Base-by-base conservation (phyloP, 2,888 invertebrate genomes). In the Rhyacophila evoluta region DNA sequence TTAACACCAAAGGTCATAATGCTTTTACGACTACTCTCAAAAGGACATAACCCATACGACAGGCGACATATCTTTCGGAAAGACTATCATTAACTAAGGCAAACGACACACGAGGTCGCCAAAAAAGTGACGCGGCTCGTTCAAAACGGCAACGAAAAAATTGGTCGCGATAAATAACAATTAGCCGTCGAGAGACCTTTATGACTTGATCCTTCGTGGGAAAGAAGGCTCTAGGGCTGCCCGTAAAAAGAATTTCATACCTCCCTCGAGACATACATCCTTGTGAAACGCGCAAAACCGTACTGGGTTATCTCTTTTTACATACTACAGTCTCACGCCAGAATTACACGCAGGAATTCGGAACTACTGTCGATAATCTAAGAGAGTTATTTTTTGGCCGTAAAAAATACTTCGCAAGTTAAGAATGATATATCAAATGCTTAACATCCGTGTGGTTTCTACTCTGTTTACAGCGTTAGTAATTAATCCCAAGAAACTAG, bases 121-220 rank as follows among this genome's bases (percentile, higher is more conserved):
- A 74, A 41, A 33, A 55, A 76, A 77, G 70, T 55, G 55, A 70
- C 25, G 74, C 39, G 41, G 33, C 69, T 78, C 41, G 5, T 29
- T 29, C 29, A 12, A 37, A 36, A 69, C 15, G 11, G 41, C 78
- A 38, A 68, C 27, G 55, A 39, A 74, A 74, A 78, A 74, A 78
- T 78, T 78, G 78, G 39, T 78, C 29, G 55, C 78, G 70, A 78
- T 78, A 74, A 74, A 78, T 78, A 78, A 78, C 78, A 78, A 78
- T 78, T 78, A 78, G 78, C 78, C 41, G 38, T 15, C 69, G 69
- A 15, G 39, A 74, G 78, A 69, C 70, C 74, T 78, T 78, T 78
- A 78, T 70, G 74, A 38, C 41, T 74, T 74, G 39, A 74, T 78
- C 74, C 74, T 70, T 73, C 41, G 70, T 10, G 55, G 25, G 19